These are phyloP conservation scores for Homarus americanus DNA, from an alignment of 1,140 invertebrate genomes.

Conservation along the genomic window DNA sequence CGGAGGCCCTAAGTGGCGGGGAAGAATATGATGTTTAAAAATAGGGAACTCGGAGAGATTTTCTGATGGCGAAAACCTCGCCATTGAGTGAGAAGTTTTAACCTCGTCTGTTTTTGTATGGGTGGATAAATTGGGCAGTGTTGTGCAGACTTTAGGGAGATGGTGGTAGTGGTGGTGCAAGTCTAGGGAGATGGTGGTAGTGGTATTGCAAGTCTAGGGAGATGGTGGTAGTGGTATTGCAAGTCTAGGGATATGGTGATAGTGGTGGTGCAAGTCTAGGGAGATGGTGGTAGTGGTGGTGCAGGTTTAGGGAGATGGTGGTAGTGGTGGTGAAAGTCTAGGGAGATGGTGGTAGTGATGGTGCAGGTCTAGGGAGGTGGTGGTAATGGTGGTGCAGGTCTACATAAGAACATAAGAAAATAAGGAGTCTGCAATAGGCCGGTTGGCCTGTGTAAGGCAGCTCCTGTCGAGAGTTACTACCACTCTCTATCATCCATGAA, in stretches of 20 bases:
- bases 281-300: no score
- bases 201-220: not conserved
- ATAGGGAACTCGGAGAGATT: constrained; percentile 20
- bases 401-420: no score
- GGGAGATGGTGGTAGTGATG: no score
- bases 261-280: not conserved
- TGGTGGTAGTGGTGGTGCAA: not conserved
- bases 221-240: no score
- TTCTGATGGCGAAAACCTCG: constrained; percentile 3
- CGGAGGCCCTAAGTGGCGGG: constrained; percentile 27
- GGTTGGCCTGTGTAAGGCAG: no score
- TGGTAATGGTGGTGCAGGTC: no score
- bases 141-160: not conserved
- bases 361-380: no score
- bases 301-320: no score
- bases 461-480: no score
- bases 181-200: not conserved
- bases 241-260: not conserved
- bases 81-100: not conserved
- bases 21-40: constrained; percentile 24
- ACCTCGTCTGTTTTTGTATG: constrained; percentile 21
- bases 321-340: no score
- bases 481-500: no score
- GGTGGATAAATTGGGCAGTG: not conserved
- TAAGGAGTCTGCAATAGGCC: no score